Conservation (phyloP, 2,888 invertebrate genomes). For the Teleogryllus oceanicus region DNA sequence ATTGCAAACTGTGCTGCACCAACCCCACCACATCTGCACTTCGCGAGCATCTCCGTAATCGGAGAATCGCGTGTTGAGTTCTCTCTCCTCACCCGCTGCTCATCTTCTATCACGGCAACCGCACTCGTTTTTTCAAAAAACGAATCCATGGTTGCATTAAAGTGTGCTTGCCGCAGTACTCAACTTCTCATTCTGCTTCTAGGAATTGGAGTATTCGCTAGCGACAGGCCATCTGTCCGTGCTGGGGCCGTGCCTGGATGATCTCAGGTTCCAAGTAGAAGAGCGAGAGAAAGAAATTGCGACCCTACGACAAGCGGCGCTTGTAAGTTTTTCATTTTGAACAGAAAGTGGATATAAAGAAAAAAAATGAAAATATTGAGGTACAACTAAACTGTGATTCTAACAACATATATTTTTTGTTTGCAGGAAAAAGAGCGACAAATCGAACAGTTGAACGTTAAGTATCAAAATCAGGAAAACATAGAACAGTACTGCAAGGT, state of each 20-base stretch:
- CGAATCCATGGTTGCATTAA: no score
- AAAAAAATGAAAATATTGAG: no score
- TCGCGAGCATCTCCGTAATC: no score
- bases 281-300: slow-evolving; percentile 46
- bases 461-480: not conserved
- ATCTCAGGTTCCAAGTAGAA: slow-evolving; percentile 44
- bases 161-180: no score
- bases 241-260: slow-evolving; percentile 43
- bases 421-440: not conserved
- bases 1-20: no score
- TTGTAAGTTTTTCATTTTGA: slow-evolving; percentile 39
- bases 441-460: not conserved
- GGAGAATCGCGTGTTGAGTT: no score
- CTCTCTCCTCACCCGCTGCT: no score
- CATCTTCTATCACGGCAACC: no score
- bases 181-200: not conserved
- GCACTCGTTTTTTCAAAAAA: no score
- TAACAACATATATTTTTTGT: not conserved
- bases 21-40: no score
- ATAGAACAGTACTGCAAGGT: not conserved
- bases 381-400: no score
- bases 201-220: slow-evolving; percentile 8
- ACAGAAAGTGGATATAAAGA: not conserved
- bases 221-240: slow-evolving; percentile 33
- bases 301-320: slow-evolving; percentile 44